Base-by-base conservation (phyloP, 2,888 invertebrate genomes). In the Salticus scenicus region DNA sequence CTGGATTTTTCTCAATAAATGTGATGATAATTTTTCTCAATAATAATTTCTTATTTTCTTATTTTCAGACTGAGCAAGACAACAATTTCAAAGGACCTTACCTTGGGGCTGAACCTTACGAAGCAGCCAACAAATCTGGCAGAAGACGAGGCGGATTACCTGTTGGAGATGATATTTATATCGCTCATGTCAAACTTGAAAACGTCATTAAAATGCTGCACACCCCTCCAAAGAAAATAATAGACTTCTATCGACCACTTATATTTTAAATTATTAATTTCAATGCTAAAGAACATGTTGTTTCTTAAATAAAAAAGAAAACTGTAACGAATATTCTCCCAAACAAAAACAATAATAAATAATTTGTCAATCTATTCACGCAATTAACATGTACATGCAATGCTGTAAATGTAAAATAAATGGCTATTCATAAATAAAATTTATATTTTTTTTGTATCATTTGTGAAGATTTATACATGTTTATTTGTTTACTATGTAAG, bases 91-190 rank as follows among this genome's bases (percentile, higher is more conserved):
- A 87, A 0, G 89, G 89, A n/a, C 89, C 89, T 14, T 84, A 88
- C 42, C 66, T 89, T 27, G 89, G 89, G 0, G 87, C 87, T 14
- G 89, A 89, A 70, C 89, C 89, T 1, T 88, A 88, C 31, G 89
- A 89, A 81, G 88, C 89, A 10, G 87, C 89, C 20, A 89, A 89
- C 57, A 88, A 88, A 70, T 76, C 88, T 8, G 88, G 88, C 12
- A 80, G 88, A n/a, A 66, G 89, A 28, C 75, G 89, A 30, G 88
- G 88, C 0, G 89, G 89, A 4, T 83, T 89, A 71, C 89, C 89
- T 10, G 82, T 89, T 17, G 89, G 89, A 0, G 89, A 89, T 57
- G 89, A 89, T 81, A 89, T 89, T 70, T 88, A 88, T 57, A 88
- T 89, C 12, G 89, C 89, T 24, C 89, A 89, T 51, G 89, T 89